Base-by-base conservation (phyloP, 2,113 vertebrate species). In the Microtus montanus region DNA sequence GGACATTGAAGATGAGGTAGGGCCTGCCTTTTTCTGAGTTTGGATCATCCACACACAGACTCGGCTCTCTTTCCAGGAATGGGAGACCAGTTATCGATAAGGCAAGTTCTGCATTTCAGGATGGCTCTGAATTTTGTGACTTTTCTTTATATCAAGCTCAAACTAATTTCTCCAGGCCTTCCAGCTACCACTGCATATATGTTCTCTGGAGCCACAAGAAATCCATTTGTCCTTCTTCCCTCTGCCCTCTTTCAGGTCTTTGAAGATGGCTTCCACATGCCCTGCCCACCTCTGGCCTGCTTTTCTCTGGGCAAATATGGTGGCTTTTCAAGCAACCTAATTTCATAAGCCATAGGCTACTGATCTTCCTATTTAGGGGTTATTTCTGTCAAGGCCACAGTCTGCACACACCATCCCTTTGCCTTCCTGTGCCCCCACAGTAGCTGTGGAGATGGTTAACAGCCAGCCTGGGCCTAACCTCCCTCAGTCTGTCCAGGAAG, bases 331-430 rank as follows among this genome's bases (percentile, higher is more conserved):
- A 96, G 61, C 75, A 41, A 54, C 58, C 71, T 92, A 94, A 70
- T 83, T 98, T 97, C 84, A 95, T 86, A 94, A 93, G 11, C 1
- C 0, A 0, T 41, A 91, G 49, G 8, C 96, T 89, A 95, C 47
- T 96, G 96, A 87, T 98, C 90, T 97, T 28, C 95, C 97, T n/a
- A 54, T 90, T 30, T 58, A 49, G 96, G 95, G 97, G 95, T 95
- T 94, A 0, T 93, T 97, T 96, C 87, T 93, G 97, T 96, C 97
- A 89, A 44, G 8, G 79, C 64, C 63, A 26, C 0, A 30, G 86
- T n/a, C 14, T 7, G 74, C 3, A 9, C 47, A 9, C 17, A 30
- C 7, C 12, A 64, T 28, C 84, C 58, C 19, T 2, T 2, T 17
- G 14, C 19, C 66, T 22, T 63, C 0, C 38, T 14, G 28, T 22